Conservation (phyloP, 2,888 invertebrate species). For the Yponomeuta evonymella region DNA sequence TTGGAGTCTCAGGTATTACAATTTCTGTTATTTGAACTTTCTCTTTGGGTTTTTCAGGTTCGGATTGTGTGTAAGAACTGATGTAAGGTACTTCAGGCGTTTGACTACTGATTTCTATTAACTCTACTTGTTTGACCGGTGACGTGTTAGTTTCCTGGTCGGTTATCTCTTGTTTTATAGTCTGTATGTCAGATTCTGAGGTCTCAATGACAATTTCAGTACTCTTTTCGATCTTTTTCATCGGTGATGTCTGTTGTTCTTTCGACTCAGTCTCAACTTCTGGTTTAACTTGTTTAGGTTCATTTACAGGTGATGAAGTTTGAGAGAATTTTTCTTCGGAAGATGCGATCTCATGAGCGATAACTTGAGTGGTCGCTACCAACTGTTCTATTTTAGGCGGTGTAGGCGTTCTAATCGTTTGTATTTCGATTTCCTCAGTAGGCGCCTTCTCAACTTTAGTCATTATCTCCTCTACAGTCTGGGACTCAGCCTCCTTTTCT, state of each 20-base stretch:
- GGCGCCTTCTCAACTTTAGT: conserved; percentile 52
- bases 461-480: conserved; percentile 49
- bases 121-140: conserved; percentile 45
- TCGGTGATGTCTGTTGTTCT: conserved; percentile 75
- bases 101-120: conserved; percentile 53
- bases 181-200: conserved; percentile 59
- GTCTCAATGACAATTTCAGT: conserved; percentile 57
- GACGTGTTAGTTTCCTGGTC: conserved; percentile 61
- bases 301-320: conserved; percentile 53
- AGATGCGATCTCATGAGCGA: conserved; percentile 48
- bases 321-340: conserved; percentile 71
- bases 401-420: conserved; percentile 56
- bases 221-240: conserved; percentile 46
- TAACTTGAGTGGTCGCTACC: conserved; percentile 76
- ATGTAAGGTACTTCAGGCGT: conserved; percentile 55
- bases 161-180: conserved; percentile 41
- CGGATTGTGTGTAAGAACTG: conserved; percentile 62
- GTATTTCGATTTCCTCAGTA: conserved; percentile 55
- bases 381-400: conserved; percentile 52
- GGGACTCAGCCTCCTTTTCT: conserved; percentile 57
- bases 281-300: conserved; percentile 38
- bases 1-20: conserved; percentile 45
- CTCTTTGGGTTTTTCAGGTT: conserved; percentile 38
- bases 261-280: conserved; percentile 64
- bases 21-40: conserved; percentile 31